Evolutionary conservation across 2,113 vertebrate genomes (phyloP), one percentile per base, ranked within the genome.

Genomic region (Gadus chalcogrammus): DNA sequence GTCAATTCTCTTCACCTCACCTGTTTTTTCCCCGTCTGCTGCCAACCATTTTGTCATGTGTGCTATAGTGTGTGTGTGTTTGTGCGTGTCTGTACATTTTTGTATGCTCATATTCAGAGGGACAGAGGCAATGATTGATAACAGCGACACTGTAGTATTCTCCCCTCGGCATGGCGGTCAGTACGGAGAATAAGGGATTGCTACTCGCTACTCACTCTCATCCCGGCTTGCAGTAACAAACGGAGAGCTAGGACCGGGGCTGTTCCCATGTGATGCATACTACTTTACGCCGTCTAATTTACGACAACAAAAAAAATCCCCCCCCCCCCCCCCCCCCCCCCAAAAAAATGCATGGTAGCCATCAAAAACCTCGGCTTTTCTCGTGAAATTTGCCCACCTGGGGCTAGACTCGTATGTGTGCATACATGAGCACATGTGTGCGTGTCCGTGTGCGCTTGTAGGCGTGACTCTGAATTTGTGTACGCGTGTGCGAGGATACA

Each of bases 331-430:
- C 12, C 42, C 38, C 38, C 38, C n/a, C n/a, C n/a, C n/a, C n/a
- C n/a, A n/a, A n/a, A 93, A 58, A 58, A 58, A 58, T n/a, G 55
- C 17, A 58, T 93, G 42, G 42, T 48, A 93, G 94, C 94, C 93
- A 92, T 94, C 93, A 58, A 17, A 93, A 94, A 91, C 91, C 93
- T 93, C 91, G 94, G 94, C 93, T 94, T 94, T 94, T 94, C 94
- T 94, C 94, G 94, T 93, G 92, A 93, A 96, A 93, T 94, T 5
- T 91, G 93, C 94, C 93, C 93, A 95, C 95, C 95, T 94, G 92
- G 92, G 94, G 93, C 92, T 58, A 58, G 87, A 92, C 93, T 89
- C 91, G 92, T 91, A 90, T 75, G 77, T 81, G 76, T 76, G 78
- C 79, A 72, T 75, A 82, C 91, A 89, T 92, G 92, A 92, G 93